phyloP scores from a whole-genome alignment of 2,888 invertebrate genomes.

The Pachycephus smyrnensis region DNA sequence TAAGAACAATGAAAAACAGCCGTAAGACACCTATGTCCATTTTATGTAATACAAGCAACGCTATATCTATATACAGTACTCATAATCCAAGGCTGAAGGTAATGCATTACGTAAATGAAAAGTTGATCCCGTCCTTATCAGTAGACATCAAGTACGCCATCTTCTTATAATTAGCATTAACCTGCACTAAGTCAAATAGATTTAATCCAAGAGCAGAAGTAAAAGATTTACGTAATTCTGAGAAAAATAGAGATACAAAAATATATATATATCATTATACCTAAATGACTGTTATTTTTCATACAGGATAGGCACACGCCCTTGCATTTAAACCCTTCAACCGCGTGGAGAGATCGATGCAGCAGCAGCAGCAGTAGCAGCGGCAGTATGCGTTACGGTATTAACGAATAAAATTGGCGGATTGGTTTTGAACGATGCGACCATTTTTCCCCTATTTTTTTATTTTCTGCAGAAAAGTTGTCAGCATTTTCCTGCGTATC shows the following conservation, averaged over 20 bases:
- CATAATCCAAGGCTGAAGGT: background rate
- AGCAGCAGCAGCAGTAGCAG: background rate
- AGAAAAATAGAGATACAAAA: background rate
- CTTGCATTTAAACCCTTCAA: background rate
- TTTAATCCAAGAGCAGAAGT: background rate
- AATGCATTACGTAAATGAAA: background rate
- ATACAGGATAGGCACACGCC: background rate
- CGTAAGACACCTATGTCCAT: background rate
- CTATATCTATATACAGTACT: background rate
- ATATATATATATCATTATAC: background rate
- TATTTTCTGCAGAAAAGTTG: background rate
- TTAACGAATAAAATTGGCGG: background rate
- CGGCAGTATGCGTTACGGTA: background rate
- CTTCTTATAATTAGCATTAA: background rate
- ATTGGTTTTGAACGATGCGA: background rate
- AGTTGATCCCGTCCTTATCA: background rate
- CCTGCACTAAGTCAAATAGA: background rate
- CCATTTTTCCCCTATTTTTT: background rate
- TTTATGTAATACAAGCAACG: background rate
- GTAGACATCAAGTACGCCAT: background rate
- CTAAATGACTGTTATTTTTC: background rate
- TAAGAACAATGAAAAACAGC: background rate
- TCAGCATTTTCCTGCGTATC: background rate
- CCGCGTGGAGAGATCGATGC: background rate
- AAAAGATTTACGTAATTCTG: background rate